These are phyloP conservation scores for Rhopalosiphum nymphaeae DNA, from an alignment of 2,888 invertebrate species.

Conservation along the genomic window DNA sequence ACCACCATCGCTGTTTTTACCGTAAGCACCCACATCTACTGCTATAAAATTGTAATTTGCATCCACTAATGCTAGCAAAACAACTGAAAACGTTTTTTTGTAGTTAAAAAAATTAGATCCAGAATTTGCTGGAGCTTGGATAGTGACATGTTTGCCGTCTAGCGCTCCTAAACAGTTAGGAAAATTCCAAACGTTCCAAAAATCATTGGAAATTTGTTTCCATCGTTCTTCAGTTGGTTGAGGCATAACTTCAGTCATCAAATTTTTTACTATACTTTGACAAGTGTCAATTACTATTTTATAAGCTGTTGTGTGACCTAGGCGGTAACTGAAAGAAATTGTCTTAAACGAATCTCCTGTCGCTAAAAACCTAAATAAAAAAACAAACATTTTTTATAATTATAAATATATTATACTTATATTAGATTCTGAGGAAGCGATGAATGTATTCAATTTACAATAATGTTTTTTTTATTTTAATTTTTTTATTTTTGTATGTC, in stretches of 20 bases:
- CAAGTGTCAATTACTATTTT: not conserved
- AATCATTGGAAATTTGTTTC: conserved; percentile 30
- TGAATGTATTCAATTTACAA: conserved; percentile 3
- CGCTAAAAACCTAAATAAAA: conserved; percentile 10
- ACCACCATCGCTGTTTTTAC: conserved; percentile 39
- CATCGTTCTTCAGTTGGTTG: not conserved
- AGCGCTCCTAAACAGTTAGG: conserved; percentile 54
- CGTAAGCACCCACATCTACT: conserved; percentile 63
- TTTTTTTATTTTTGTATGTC: conserved; percentile 20
- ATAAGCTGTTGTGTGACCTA: not conserved
- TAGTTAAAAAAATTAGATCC: conserved; percentile 64
- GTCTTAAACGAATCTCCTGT: conserved; percentile 11
- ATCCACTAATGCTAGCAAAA: conserved; percentile 62
- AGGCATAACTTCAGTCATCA: not conserved
- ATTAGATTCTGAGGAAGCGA: conserved; percentile 19
- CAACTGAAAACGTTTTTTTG: conserved; percentile 56
- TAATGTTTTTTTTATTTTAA: conserved; percentile 19
- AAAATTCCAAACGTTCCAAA: conserved; percentile 46
- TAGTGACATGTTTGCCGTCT: conserved; percentile 62
- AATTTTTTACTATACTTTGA: not conserved
- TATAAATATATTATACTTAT: conserved; percentile 1
- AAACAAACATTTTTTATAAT: not conserved
- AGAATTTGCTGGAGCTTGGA: conserved; percentile 26
- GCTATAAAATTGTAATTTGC: conserved; percentile 53
- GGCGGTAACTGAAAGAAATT: conserved; percentile 16